A percentile compares a stretch with the other conserved stretches of the same genome.
phyloP scores from a whole-genome alignment of 2,113 vertebrate genomes.

The Trachemys scripta region DNA sequence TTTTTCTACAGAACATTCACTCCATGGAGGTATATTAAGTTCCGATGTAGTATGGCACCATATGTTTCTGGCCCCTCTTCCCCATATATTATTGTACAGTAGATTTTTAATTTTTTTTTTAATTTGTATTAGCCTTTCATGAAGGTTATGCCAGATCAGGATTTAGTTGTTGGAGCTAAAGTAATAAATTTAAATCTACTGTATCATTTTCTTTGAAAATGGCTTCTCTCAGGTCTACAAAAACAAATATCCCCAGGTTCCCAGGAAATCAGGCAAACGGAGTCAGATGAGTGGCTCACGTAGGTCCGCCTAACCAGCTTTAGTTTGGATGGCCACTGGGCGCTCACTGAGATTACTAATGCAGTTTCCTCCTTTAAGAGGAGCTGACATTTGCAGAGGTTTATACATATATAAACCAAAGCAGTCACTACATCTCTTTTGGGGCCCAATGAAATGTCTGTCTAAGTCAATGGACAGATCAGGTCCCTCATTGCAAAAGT shows the following conservation, averaged over 20 bases:
- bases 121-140: not conserved
- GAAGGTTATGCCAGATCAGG: not conserved
- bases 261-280: not conserved
- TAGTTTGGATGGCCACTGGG: not conserved
- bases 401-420: not conserved
- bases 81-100: not conserved
- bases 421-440: not conserved
- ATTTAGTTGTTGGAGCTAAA: not conserved
- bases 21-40: not conserved
- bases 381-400: not conserved
- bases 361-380: not conserved
- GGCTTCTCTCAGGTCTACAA: accelerated
- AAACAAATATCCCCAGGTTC: not conserved
- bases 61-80: not conserved
- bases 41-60: not conserved
- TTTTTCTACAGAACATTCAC: not conserved
- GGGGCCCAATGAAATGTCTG: not conserved
- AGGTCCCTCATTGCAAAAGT: not conserved
- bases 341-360: not conserved
- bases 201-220: not conserved
- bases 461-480: not conserved
- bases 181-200: not conserved
- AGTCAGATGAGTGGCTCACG: not conserved
- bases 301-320: not conserved
- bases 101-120: not conserved